A percentile compares a stretch with the other conserved stretches of the same genome.
phyloP scores from a whole-genome alignment of 2,113 vertebrate species.

The Mirza zaza region DNA sequence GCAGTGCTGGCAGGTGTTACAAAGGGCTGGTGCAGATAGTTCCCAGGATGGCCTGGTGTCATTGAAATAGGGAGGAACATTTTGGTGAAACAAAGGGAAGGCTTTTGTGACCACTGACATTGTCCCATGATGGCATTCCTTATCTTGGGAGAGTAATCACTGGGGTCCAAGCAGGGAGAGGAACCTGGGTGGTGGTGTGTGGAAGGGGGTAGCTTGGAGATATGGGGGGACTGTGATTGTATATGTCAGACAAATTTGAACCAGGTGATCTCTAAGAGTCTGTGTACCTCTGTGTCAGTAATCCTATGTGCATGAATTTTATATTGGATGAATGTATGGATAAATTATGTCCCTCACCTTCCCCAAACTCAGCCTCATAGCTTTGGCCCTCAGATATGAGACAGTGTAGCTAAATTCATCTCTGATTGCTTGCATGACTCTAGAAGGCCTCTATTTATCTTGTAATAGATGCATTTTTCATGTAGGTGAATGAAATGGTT shows the following conservation, averaged over 20 bases:
- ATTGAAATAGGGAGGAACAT: background rate
- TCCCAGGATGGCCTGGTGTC: background rate
- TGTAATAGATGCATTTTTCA: background rate
- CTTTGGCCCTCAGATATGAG: background rate
- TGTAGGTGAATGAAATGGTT: background rate
- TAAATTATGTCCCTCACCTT: background rate
- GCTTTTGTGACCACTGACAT: background rate
- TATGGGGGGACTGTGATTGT: fast-evolving
- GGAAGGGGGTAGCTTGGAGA: background rate
- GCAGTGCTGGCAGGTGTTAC: background rate
- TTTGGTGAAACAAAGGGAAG: background rate
- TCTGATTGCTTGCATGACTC: background rate
- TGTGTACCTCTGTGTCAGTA: background rate
- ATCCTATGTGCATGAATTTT: background rate
- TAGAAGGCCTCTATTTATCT: background rate
- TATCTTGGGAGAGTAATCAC: background rate
- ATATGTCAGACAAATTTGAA: background rate
- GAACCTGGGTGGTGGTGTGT: no score
- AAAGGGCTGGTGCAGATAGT: background rate
- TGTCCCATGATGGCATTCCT: background rate
- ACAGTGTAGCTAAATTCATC: background rate
- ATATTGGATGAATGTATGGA: background rate
- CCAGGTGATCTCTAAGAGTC: background rate
- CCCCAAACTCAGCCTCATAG: background rate
- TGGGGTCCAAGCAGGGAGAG: background rate